Base-by-base conservation (phyloP, 2,888 invertebrate genomes). In the Parnassius smintheus region DNA sequence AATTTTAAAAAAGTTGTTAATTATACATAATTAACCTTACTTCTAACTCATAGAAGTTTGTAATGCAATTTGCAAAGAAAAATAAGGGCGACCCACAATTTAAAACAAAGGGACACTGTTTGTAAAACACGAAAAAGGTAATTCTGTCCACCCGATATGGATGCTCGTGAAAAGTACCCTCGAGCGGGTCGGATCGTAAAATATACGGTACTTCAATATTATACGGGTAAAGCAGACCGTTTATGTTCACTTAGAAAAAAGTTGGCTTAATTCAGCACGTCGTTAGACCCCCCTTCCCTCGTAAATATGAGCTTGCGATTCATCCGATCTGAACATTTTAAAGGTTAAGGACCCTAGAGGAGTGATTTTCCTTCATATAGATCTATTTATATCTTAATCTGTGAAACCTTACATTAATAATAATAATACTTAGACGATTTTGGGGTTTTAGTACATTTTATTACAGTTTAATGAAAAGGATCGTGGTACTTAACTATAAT, bases 211-310 rank as follows among this genome's bases (percentile, higher is more conserved):
- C 87, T 89, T 82, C 86, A 87, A 86, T 81, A 87, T 35, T 85
- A 85, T 85, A 85, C 79, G 84, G 85, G 77, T 76, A 78, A 80
- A 82, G 81, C 78, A 79, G 81, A 75, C 79, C 85, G 81, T 88
- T 88, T 87, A 88, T 83, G 84, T 83, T 88, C 89, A 88, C 89
- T 90, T 87, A 84, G 83, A 86, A 89, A 89, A 90, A 88, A 90
- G 86, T 86, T 83, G 84, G 85, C 85, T 88, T 89, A 88, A 91
- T 89, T 86, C 87, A 87, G 82, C 81, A 83, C 86, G 75, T 84
- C 85, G 80, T 83, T 84, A 81, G 51, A 22, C 54, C 52, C 55
- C 71, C 74, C 71, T 22, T 45, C 72, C 72, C 69, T 76, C 78
- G 81, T 86, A 85, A 87, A 88, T 86, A 85, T 75, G 79, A 83